Evolutionary conservation across 2,888 invertebrate species (phyloP).

Genomic region (Tipula vernalis): DNA sequence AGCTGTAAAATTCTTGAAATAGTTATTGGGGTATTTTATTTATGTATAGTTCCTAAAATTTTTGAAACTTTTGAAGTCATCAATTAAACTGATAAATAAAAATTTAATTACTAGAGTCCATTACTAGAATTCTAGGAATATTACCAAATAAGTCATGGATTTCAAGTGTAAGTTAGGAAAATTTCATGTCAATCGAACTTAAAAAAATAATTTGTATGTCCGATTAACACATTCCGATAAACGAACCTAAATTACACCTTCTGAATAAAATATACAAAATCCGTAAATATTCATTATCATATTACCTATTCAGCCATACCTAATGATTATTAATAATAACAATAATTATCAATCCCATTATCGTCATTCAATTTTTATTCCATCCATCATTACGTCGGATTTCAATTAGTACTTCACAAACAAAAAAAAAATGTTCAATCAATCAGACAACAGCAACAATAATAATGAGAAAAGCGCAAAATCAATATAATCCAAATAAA

Average conservation of each 20-base stretch:
- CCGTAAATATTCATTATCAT: not conserved
- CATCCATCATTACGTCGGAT: not conserved
- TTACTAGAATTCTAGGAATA: too few relatives aligned
- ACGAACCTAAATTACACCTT: not conserved
- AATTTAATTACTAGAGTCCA: too few relatives aligned
- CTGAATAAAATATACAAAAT: not conserved
- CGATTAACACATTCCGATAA: not conserved
- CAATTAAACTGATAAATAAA: too few relatives aligned
- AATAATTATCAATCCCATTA: not conserved
- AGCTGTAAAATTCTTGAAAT: too few relatives aligned
- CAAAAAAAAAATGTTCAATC: not conserved
- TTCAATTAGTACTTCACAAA: not conserved
- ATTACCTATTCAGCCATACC: not conserved
- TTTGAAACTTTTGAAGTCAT: too few relatives aligned
- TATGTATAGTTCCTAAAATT: too few relatives aligned
- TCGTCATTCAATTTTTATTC: not conserved
- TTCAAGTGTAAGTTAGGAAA: too few relatives aligned
- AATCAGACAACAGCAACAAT: not conserved
- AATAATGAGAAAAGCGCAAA: not conserved
- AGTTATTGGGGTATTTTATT: too few relatives aligned
- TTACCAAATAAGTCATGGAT: too few relatives aligned
- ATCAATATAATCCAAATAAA: not conserved
- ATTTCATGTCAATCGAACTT: too few relatives aligned
- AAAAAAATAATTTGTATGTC: too few relatives aligned
- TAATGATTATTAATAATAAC: not conserved